Percentiles rank a stretch among this genome's conserved stretches.
These are phyloP conservation scores for Gari tellinella DNA, from an alignment of 2,888 invertebrate species.

Conservation along the genomic window DNA sequence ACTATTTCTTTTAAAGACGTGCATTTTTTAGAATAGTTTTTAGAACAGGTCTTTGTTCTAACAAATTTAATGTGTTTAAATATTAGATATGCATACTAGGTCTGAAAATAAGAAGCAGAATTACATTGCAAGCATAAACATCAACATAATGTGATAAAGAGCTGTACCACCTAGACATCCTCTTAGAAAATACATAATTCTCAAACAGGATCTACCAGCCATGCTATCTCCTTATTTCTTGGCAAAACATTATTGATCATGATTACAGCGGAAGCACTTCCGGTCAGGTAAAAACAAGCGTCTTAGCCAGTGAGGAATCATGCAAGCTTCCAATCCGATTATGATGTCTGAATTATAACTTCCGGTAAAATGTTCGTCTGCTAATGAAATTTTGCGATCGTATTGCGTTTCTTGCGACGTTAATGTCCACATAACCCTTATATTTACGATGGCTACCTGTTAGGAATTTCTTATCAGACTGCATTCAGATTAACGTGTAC, in stretches of 20 bases:
- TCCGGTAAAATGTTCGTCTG: constrained; percentile 43
- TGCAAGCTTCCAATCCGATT: constrained; percentile 55
- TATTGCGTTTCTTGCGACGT: constrained; percentile 26
- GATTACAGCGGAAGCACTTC: constrained; percentile 14
- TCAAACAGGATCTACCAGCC: not conserved
- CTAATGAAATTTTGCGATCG: constrained; percentile 57
- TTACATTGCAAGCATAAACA: too few species aligned
- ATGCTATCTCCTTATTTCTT: not conserved
- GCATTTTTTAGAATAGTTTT: too few species aligned
- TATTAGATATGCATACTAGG: too few species aligned
- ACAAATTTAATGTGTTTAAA: too few species aligned
- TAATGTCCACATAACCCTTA: not conserved
- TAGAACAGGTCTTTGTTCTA: too few species aligned
- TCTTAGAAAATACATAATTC: not conserved
- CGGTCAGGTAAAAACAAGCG: constrained; percentile 35
- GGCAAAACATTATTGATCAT: constrained; percentile 6
- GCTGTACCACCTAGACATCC: not conserved
- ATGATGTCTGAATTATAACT: constrained; percentile 49
- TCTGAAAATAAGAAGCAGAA: too few species aligned
- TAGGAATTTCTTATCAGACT: too few species aligned
- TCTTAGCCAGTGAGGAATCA: constrained; percentile 34
- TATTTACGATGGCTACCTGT: too few species aligned
- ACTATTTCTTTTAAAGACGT: too few species aligned
- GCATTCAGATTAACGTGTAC: too few species aligned
- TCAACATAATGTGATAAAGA: too few species aligned